Evolutionary conservation across 2,797 vertebrate genomes (phyloP).

Genomic region (Pyrocephalus nanus): DNA sequence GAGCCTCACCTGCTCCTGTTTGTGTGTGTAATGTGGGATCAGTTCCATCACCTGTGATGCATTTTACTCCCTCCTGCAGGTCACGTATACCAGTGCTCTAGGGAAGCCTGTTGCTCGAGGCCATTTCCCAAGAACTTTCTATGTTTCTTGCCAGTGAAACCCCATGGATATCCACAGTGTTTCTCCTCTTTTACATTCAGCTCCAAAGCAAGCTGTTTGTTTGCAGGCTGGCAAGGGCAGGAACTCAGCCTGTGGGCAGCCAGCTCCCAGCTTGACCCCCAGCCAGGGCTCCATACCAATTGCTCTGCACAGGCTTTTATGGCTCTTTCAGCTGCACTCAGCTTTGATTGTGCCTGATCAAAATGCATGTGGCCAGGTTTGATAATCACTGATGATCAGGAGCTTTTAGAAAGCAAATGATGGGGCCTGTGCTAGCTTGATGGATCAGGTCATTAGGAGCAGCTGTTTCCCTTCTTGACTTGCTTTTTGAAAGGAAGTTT

Average conservation of each 20-base stretch:
- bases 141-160: not conserved
- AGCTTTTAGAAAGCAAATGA: conserved; percentile 60
- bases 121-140: not conserved
- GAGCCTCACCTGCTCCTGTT: not conserved
- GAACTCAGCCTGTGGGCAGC: not conserved
- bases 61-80: not conserved
- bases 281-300: conserved; percentile 28
- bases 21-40: not conserved
- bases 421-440: not conserved
- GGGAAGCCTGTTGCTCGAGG: accelerated
- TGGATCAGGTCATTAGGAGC: conserved; percentile 43
- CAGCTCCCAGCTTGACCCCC: conserved; percentile 22
- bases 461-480: conserved; percentile 33
- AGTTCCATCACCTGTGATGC: not conserved
- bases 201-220: not conserved
- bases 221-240: not conserved
- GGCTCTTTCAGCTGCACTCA: conserved; percentile 46
- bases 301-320: conserved; percentile 46
- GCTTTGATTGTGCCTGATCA: conserved; percentile 61
- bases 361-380: conserved; percentile 43
- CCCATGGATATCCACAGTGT: accelerated
- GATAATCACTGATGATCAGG: conserved; percentile 59
- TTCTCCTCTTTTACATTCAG: conserved; percentile 12
- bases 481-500: not conserved
- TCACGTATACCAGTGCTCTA: not conserved